These are phyloP conservation scores for Heterotilapia buettikoferi DNA, from an alignment of 2,113 vertebrate species.

Conservation along the genomic window DNA sequence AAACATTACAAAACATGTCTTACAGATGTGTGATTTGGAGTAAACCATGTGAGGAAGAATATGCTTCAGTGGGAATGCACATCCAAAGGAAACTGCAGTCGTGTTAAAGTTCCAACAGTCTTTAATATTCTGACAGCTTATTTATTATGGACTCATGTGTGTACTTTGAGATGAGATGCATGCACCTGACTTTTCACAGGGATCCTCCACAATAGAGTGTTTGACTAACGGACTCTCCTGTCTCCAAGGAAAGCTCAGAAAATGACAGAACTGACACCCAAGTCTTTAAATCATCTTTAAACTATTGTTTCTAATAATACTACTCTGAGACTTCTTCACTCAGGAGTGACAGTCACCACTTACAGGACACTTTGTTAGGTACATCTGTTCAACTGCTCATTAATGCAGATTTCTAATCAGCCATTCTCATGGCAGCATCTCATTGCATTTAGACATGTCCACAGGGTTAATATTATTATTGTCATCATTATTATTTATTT, in stretches of 20 bases:
- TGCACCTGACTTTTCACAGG: neutral
- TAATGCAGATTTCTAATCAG: neutral
- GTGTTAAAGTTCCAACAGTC: neutral
- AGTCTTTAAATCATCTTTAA: neutral
- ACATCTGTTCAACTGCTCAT: too few species aligned
- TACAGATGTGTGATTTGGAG: neutral
- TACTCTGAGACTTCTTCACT: neutral
- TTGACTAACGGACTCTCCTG: neutral
- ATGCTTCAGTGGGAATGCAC: neutral
- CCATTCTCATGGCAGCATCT: neutral
- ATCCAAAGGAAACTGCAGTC: neutral
- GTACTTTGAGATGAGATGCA: neutral
- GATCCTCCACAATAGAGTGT: neutral
- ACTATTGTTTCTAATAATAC: neutral
- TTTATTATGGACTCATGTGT: neutral
- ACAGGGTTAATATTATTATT: neutral
- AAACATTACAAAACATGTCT: neutral
- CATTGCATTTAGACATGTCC: fast-evolving
- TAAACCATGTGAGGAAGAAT: neutral
- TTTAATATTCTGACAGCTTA: neutral
- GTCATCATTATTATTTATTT: neutral
- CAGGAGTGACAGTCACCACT: neutral
- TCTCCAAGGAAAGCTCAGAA: neutral
- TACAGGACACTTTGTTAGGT: neutral
- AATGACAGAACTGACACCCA: neutral